These are phyloP conservation scores for Glyptemys insculpta DNA, from an alignment of 2,797 vertebrate species.

Conservation along the genomic window DNA sequence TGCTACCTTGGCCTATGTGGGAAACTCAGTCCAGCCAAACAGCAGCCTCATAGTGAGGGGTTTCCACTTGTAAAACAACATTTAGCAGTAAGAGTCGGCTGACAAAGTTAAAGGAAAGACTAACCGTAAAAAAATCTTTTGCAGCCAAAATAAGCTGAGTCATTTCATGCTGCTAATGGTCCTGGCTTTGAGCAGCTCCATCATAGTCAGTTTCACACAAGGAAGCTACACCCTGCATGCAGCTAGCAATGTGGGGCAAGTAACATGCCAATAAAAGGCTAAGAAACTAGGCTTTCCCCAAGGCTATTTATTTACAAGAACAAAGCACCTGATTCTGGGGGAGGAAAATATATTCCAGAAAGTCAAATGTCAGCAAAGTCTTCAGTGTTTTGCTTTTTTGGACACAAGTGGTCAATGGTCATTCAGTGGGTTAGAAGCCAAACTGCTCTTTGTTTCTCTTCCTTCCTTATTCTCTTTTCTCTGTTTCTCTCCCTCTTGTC, in stretches of 20 bases:
- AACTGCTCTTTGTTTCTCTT: background rate
- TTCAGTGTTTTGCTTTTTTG: background rate
- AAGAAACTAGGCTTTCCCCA: background rate
- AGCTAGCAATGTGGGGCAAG: background rate
- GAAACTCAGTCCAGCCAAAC: background rate
- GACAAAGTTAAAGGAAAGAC: slow-evolving; percentile 10
- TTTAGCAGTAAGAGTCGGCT: background rate
- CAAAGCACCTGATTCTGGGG: background rate
- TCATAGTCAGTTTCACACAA: background rate
- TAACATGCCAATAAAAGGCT: background rate
- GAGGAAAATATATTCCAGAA: background rate
- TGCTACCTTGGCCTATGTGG: background rate
- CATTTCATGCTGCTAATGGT: background rate
- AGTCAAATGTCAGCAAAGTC: background rate
- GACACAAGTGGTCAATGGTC: background rate
- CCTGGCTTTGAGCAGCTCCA: background rate
- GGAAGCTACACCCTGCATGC: rapidly evolving
- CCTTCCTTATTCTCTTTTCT: background rate
- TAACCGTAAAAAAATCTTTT: background rate
- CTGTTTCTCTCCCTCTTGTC: background rate
- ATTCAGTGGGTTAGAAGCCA: background rate
- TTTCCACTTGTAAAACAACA: slow-evolving; percentile 17
- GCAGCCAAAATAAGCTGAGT: background rate
- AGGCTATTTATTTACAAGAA: background rate
- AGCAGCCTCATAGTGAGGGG: background rate